Base-by-base conservation (phyloP, 2,113 vertebrate genomes). In the Scalopus aquaticus region DNA sequence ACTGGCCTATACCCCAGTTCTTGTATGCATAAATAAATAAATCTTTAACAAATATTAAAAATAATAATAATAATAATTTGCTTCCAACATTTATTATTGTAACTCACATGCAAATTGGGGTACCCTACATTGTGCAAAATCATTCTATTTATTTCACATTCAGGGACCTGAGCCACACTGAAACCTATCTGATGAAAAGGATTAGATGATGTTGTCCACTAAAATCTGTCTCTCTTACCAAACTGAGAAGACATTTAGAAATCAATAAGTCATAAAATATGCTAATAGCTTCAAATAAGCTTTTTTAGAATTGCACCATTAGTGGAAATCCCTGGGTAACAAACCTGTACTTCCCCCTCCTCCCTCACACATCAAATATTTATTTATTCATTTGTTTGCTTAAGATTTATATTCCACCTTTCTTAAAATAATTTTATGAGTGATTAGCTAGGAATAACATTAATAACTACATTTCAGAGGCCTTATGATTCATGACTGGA, bases 241-340 rank as follows among this genome's bases (percentile, higher is more conserved):
- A 83, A 83, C 46, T 77, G 32, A 30, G 46, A 84, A 91, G 37
- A 90, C 73, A 95, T 88, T 94, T 88, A 84, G 56, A 96, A 94
- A 96, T 95, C 89, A 88, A 64, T 96, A 96, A 70, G 80, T 96
- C 89, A 81, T 60, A 93, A 94, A 90, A 81, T 56, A 85, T 51
- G 35, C 46, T 94, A 95, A 94, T 88, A 77, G 56, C 78, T 4
- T 80, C 62, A 91, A 76, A 80, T 70, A 83, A 79, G 26, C 37
- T 93, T 96, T 93, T 90, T 80, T 65, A 88, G 44, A 72, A 74
- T 49, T 65, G 22, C 76, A 39, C 67, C 81, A 82, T 88, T 95
- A 93, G 46, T 69, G 24, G 28, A 93, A 19, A 56, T 64, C 49
- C 20, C 37, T 56, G 49, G 24, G 44, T 82, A 60, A 42, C 32